Evolutionary conservation across 2,888 invertebrate genomes (phyloP).

Genomic region (Campoletis raptor): DNA sequence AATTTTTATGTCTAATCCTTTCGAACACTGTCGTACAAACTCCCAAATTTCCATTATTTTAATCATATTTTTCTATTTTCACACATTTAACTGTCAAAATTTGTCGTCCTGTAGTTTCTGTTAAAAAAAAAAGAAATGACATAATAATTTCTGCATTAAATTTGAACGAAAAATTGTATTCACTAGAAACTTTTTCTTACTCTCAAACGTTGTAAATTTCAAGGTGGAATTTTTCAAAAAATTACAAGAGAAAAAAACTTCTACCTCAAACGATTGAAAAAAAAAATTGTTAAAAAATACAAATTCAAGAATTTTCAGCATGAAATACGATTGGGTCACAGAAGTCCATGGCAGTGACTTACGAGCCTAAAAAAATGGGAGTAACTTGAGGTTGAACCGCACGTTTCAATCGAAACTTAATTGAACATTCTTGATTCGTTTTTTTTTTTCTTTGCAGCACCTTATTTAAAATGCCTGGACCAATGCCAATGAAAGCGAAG

Average conservation of each 20-base stretch:
- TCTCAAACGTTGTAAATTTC: no score
- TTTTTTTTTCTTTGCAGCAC: constrained; percentile 90
- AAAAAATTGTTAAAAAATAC: neutral
- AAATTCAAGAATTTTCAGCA: neutral
- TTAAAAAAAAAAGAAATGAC: no score
- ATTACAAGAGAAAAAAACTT: no score
- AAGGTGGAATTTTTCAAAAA: neutral
- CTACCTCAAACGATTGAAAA: no score
- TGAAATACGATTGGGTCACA: neutral
- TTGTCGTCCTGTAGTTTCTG: no score
- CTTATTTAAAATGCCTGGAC: constrained; percentile 95
- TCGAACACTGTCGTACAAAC: no score
- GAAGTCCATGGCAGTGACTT: neutral
- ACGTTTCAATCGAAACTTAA: neutral
- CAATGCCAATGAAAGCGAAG: constrained; percentile 91
- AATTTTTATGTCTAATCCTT: neutral
- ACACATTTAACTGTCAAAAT: no score
- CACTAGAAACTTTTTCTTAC: no score
- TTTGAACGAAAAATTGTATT: no score
- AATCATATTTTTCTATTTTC: no score
- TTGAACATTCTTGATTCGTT: neutral
- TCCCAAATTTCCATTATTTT: no score
- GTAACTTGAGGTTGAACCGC: neutral
- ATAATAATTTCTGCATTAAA: no score
- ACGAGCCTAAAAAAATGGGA: neutral